Percentiles rank a stretch among this genome's conserved stretches.
Conservation (phyloP, 2,113 vertebrate species). For the Apteryx owenii region DNA sequence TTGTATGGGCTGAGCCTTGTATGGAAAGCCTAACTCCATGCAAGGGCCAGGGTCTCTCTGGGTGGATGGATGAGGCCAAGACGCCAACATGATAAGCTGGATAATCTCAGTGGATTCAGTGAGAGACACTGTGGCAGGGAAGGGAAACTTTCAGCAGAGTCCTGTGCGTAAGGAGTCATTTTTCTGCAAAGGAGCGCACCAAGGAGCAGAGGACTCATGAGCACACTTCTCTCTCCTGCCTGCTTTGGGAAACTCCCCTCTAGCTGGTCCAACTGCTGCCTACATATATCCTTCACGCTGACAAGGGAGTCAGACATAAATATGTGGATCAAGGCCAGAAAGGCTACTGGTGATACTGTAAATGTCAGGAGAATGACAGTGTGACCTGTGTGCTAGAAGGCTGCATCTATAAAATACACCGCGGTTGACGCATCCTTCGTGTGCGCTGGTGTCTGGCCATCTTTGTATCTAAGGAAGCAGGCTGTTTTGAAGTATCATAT, state of each 20-base stretch:
- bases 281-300: background rate
- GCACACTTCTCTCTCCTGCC: background rate
- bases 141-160: conserved; percentile 5
- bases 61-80: background rate
- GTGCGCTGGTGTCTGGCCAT: background rate
- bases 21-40: background rate
- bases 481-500: background rate
- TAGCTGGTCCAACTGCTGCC: background rate
- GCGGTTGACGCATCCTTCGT: rapidly evolving
- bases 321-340: background rate
- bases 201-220: conserved; percentile 24
- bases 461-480: background rate
- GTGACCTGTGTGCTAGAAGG: background rate
- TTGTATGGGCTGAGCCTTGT: background rate
- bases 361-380: background rate
- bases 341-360: background rate
- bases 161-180: background rate
- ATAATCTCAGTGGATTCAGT: background rate
- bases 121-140: background rate
- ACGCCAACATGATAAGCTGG: background rate
- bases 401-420: background rate
- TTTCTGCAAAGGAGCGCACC: conserved; percentile 2
- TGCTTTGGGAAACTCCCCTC: background rate
- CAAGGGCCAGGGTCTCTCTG: background rate
- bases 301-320: conserved; percentile 2